A percentile compares a stretch with the other conserved stretches of the same genome.
phyloP scores from a whole-genome alignment of 2,888 invertebrate species.

The Alcis repandata region DNA sequence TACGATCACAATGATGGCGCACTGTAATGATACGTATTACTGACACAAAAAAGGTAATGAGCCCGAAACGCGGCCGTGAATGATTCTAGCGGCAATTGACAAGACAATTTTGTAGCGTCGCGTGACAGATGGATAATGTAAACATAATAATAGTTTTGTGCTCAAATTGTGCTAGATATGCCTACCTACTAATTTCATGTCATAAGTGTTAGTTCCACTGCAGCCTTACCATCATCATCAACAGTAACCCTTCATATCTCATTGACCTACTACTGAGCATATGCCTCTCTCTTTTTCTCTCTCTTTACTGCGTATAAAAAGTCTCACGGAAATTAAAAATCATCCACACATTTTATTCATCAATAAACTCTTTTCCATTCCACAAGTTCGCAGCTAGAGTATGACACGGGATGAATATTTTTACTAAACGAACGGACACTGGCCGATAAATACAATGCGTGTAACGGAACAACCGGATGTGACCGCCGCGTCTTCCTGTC shows the following conservation, averaged over 20 bases:
- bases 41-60: conserved; percentile 49
- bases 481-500: conserved; percentile 86
- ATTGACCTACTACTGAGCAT: neutral
- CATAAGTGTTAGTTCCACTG: neutral
- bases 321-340: no score
- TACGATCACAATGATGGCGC: conserved; percentile 60
- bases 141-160: conserved; percentile 28
- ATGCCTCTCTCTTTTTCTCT: no score
- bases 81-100: conserved; percentile 34
- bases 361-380: conserved; percentile 19
- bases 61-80: conserved; percentile 42
- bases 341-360: neutral
- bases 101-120: conserved; percentile 29
- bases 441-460: conserved; percentile 70
- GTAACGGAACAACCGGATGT: conserved; percentile 82
- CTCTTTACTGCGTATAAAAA: no score
- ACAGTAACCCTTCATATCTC: neutral
- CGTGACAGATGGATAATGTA: conserved; percentile 34
- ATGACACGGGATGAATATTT: conserved; percentile 57
- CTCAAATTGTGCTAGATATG: neutral
- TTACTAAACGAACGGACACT: conserved; percentile 56
- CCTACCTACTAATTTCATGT: conserved; percentile 6
- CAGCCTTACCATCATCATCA: neutral
- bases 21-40: conserved; percentile 46
- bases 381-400: conserved; percentile 13